Evolutionary conservation across 2,797 vertebrate genomes (phyloP), one percentile per base, ranked within the genome.

Genomic region (Lepilemur septentrionalis): DNA sequence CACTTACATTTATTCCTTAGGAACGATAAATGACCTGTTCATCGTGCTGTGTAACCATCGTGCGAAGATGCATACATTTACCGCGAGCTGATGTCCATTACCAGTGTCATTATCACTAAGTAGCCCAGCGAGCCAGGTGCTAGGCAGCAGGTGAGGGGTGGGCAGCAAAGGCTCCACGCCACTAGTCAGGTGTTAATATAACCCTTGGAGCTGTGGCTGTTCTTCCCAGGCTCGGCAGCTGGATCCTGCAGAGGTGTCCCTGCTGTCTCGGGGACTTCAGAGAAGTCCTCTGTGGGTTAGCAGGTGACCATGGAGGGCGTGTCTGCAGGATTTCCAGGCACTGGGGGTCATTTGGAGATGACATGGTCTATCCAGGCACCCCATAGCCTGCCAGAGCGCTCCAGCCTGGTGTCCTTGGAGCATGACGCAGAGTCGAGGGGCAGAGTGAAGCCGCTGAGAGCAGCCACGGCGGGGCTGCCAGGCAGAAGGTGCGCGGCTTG

Each of bases 291-390:
- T 5, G 20, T 18, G n/a, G 22, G 70, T 14, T 8, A 63, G 20
- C 8, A 41, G 41, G 22, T 72, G 35, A 57, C 18, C 3, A 35
- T 8, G 11, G n/a, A 52, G 30, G 38, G 41, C 1, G 0, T 5
- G 30, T 61, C 78, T 73, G 43, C 2, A 15, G 48, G 55, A 80
- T 50, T 43, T 43, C 65, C 43, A 23, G 43, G 79, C n/a, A 35
- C 10, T 10, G 15, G 43, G 32, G 90, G 48, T 88, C 0, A 0
- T 41, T 13, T 41, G 10, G 48, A 48, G 59, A 93, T 43, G 52
- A 55, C 0, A 2, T 23, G 41, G 5, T 14, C 63, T 38, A 1
- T 1, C 35, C 5, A 15, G 87, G 15, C 57, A 15, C 38, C 35
- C 43, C 22, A 7, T 4, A 35, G 55, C 70, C 78, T 50, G 25